These are phyloP conservation scores for Heteromormyrus szaboi DNA, from an alignment of 2,797 vertebrate species.

Conservation along the genomic window DNA sequence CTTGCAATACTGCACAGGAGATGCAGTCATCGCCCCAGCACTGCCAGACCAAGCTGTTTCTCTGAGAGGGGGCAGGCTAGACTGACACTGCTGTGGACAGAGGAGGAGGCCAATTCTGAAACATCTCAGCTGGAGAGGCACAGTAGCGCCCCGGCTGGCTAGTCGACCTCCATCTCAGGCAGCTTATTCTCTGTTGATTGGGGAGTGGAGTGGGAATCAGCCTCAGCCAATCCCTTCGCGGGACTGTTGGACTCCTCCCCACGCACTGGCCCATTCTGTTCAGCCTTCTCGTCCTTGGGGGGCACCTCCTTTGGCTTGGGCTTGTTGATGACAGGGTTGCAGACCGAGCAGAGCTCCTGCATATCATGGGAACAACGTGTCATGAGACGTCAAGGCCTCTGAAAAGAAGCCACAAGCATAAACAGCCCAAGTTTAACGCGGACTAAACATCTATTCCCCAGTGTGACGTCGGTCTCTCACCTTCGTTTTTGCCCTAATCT, in stretches of 20 bases:
- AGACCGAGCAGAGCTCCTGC: slow-evolving; percentile 77
- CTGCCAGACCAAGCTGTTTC: not conserved
- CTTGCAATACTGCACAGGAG: not conserved
- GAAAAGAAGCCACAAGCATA: not conserved
- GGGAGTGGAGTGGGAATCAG: slow-evolving; percentile 42
- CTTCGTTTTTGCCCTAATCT: slow-evolving; percentile 84
- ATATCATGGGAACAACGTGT: not conserved
- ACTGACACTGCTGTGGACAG: not conserved
- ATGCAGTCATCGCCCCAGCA: not conserved
- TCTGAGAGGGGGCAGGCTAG: not conserved
- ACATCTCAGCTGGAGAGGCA: not conserved
- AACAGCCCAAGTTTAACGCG: not conserved
- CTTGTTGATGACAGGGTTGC: slow-evolving; percentile 79
- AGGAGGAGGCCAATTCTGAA: not conserved
- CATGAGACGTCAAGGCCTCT: not conserved
- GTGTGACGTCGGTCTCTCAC: slow-evolving; percentile 45
- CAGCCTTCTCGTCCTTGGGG: slow-evolving; percentile 81
- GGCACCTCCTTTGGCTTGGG: slow-evolving; percentile 90
- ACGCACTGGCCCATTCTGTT: slow-evolving; percentile 82
- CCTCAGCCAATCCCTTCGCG: slow-evolving; percentile 45
- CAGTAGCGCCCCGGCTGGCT: slow-evolving; percentile 34
- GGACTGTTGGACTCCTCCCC: slow-evolving; percentile 61
- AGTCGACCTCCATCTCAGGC: slow-evolving; percentile 97
- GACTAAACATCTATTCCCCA: not conserved
- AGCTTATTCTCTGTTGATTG: slow-evolving; percentile 71